Evolutionary conservation across 2,888 invertebrate genomes (phyloP).

Genomic region (Alloscopus bannaensis): DNA sequence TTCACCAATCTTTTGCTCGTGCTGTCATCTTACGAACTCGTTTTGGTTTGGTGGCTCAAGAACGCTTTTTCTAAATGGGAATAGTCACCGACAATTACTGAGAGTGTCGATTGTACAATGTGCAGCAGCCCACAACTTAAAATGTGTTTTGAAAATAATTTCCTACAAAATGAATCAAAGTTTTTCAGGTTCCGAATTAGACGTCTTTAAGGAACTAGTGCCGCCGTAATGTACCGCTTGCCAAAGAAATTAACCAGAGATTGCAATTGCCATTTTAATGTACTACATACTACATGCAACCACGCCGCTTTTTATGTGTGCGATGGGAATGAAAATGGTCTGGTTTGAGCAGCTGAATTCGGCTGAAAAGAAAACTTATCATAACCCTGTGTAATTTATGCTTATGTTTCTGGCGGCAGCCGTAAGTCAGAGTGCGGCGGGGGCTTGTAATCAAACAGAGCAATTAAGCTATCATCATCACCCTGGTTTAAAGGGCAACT

Average conservation of each 20-base stretch:
- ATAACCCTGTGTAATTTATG: no score
- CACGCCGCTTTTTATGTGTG: not conserved
- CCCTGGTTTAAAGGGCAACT: constrained; percentile 21
- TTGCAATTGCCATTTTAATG: no score
- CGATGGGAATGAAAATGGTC: not conserved
- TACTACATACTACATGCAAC: no score
- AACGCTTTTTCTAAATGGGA: no score
- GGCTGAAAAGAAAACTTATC: not conserved
- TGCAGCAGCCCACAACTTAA: no score
- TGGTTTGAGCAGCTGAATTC: constrained; percentile 6
- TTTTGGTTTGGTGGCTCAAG: no score
- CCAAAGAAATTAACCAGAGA: constrained; percentile 22
- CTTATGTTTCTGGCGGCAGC: constrained; percentile 22
- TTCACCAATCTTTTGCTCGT: no score
- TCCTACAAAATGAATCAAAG: constrained; percentile 1
- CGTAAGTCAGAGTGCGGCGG: not conserved
- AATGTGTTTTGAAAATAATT: no score
- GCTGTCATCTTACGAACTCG: no score
- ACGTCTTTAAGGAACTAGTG: not conserved
- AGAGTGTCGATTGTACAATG: no score
- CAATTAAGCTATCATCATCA: constrained; percentile 68
- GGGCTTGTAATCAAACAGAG: constrained; percentile 18
- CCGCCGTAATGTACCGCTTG: constrained; percentile 10
- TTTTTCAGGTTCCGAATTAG: constrained; percentile 1
- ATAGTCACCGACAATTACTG: no score